Evolutionary conservation across 1,140 invertebrate genomes (phyloP), one percentile per base, ranked within the genome.

Genomic region (Hypsibius dujardini): DNA sequence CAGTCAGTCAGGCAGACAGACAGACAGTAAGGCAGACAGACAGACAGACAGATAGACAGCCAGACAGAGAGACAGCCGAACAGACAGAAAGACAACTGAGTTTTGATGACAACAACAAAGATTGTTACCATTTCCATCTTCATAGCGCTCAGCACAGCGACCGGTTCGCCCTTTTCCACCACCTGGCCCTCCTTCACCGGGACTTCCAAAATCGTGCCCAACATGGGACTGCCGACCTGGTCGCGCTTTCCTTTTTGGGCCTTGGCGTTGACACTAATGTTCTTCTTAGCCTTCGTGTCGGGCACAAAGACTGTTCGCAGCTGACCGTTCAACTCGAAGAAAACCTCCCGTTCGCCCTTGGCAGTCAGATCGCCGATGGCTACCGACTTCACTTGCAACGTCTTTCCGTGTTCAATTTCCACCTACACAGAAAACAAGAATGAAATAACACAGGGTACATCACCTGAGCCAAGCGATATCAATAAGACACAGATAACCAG

Each of bases 111-210:
- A n/a, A n/a, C n/a, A n/a, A n/a, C n/a, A n/a, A n/a, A n/a, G n/a
- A n/a, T n/a, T n/a, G n/a, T n/a, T n/a, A n/a, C 88, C 88, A 98
- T 98, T 80, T 98, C 95, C 95, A 98, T 98, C 81, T 99, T 99
- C 96, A 99, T 99, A 2, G 96, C 96, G 3, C 92, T 95, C 0
- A 99, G 81, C 1, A 98, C 92, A 1, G 97, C 85, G 46, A 99
- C 82, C 0, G 93, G 86, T 72, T 89, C 87, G 1, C 94, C 94
- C 79, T 97, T 96, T 76, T 92, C 88, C 0, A 98, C 90, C 69
- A 84, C 86, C 74, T 94, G 90, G 1, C 84, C 84, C 67, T 80
- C 88, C 76, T 95, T 90, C 0, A 98, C 92, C 60, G 77, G 72
- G 67, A 83, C 84, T 79, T 89, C 90, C 73, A 94, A 87, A 0